Evolutionary conservation across 2,113 vertebrate species (phyloP).

Genomic region (Hymenochirus boettgeri): DNA sequence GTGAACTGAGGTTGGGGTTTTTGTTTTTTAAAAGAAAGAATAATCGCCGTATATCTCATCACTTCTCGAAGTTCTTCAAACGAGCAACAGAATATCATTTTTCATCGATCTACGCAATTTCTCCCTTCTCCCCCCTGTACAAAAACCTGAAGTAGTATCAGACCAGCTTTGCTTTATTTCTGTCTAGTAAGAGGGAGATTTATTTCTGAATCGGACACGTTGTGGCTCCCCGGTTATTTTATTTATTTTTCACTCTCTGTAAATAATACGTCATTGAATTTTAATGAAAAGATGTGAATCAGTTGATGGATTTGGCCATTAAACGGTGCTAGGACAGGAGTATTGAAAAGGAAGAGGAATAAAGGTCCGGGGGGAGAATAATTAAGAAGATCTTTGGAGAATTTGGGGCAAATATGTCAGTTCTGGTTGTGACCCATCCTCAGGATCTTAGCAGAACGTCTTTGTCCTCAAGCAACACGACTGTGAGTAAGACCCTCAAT

Average conservation of each 20-base stretch:
- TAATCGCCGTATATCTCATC: not conserved
- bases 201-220: constrained; percentile 20
- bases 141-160: constrained; percentile 24
- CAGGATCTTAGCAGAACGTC: constrained; percentile 51
- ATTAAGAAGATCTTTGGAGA: not conserved
- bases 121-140: not conserved
- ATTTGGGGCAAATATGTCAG: constrained; percentile 47
- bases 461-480: constrained; percentile 34
- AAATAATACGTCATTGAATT: constrained; percentile 28
- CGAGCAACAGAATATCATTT: not conserved
- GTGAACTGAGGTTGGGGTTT: constrained; percentile 36
- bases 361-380: not conserved
- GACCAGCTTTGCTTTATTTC: constrained; percentile 16
- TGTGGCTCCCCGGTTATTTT: not conserved
- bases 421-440: constrained; percentile 62
- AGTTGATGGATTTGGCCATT: constrained; percentile 53
- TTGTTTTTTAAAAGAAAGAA: not conserved
- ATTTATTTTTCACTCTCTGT: not conserved
- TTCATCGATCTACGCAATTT: constrained; percentile 11
- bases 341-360: not conserved
- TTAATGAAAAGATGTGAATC: constrained; percentile 38
- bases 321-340: constrained; percentile 19
- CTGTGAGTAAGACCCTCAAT: constrained; percentile 14
- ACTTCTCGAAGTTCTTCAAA: not conserved
- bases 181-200: constrained; percentile 26